phyloP scores from a whole-genome alignment of 2,113 vertebrate species.

The Donacobius atricapilla region DNA sequence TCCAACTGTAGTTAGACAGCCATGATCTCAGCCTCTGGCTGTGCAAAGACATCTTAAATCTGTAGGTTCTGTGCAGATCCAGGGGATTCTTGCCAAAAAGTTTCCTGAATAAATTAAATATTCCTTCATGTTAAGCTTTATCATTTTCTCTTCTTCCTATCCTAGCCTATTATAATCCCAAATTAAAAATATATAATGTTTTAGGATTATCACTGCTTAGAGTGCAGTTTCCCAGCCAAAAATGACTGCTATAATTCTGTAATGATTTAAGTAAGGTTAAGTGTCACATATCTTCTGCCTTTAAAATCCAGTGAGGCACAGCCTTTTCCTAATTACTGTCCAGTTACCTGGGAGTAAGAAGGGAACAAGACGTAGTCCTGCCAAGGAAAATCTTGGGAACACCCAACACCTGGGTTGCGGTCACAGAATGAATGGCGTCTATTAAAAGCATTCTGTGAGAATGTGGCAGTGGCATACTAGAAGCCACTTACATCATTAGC shows the following conservation, averaged over 20 bases:
- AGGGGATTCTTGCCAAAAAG: constrained; percentile 50
- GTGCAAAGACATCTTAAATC: constrained; percentile 57
- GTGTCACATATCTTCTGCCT: not conserved
- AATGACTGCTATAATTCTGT: not conserved
- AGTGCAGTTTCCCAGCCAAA: not conserved
- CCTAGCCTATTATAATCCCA: not conserved
- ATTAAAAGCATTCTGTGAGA: not conserved
- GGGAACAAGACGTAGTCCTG: not conserved
- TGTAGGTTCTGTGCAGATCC: constrained; percentile 51
- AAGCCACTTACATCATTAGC: not conserved
- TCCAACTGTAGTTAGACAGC: constrained; percentile 54
- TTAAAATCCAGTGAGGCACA: not conserved
- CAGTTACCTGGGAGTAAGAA: not conserved
- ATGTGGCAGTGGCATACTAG: not conserved
- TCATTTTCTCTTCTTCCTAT: not conserved
- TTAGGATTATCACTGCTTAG: not conserved
- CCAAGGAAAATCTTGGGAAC: not conserved
- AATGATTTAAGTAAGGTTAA: not conserved
- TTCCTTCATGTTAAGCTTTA: not conserved
- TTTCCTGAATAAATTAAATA: constrained; percentile 48
- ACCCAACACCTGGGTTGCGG: not conserved
- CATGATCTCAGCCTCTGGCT: constrained; percentile 64
- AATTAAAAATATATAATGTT: not conserved
- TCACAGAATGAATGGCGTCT: not conserved
- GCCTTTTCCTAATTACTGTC: not conserved